Evolutionary conservation across 2,797 vertebrate species (phyloP).

Genomic region (Kryptolebias ocellatus): DNA sequence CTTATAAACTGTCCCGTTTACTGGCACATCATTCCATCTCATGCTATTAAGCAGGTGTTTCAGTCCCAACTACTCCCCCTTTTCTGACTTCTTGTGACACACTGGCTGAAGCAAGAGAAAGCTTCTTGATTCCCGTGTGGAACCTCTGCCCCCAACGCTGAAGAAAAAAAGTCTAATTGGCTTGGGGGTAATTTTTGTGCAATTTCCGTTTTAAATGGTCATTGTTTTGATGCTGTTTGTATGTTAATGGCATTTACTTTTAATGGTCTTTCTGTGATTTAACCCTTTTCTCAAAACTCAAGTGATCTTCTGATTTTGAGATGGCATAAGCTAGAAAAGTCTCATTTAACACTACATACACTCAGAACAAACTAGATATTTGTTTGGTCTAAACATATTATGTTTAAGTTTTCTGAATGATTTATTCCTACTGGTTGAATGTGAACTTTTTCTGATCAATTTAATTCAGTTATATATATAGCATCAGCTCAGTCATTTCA

Average conservation of each 20-base stretch:
- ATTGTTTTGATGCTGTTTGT: slow-evolving; percentile 74
- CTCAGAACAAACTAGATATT: too few species aligned
- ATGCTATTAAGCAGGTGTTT: slow-evolving; percentile 69
- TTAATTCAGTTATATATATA: too few species aligned
- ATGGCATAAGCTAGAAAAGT: slow-evolving; percentile 18
- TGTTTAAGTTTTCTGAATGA: too few species aligned
- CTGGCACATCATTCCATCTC: slow-evolving; percentile 10
- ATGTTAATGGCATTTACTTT: slow-evolving; percentile 66
- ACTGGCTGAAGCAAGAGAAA: slow-evolving; percentile 51
- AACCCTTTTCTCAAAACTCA: slow-evolving; percentile 38
- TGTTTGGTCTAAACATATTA: too few species aligned
- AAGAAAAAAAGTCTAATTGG: slow-evolving; percentile 73
- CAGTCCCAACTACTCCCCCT: slow-evolving; percentile 13
- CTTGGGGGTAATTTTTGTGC: slow-evolving; percentile 73
- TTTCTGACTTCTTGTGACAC: slow-evolving; percentile 49
- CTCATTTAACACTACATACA: slow-evolving; percentile 37
- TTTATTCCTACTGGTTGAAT: too few species aligned
- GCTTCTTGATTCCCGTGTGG: slow-evolving; percentile 23
- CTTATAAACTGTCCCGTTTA: slow-evolving; percentile 20
- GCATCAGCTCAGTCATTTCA: too few species aligned
- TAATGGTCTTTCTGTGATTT: slow-evolving; percentile 63
- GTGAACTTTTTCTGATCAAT: too few species aligned
- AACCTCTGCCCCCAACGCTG: slow-evolving; percentile 17
- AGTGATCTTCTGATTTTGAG: slow-evolving; percentile 36
- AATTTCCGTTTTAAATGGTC: slow-evolving; percentile 78